These are phyloP conservation scores for Sebastes nivosus DNA, from an alignment of 2,797 vertebrate genomes.

Conservation along the genomic window DNA sequence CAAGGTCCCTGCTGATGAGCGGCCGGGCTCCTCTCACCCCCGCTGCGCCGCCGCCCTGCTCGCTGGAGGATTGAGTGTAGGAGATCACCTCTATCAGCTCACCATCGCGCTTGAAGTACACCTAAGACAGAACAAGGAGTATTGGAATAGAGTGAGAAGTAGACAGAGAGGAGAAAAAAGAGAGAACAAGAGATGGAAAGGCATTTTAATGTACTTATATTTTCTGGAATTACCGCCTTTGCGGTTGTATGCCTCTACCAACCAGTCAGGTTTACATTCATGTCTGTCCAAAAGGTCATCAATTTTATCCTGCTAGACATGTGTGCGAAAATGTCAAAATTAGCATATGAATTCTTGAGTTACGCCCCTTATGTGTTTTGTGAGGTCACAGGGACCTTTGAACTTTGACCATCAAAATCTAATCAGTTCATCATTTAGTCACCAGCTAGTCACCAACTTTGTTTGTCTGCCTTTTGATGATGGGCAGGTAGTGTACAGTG, in stretches of 20 bases:
- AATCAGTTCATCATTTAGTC: too few relatives aligned
- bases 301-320: neutral
- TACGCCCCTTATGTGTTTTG: neutral
- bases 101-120: slow-evolving; percentile 95
- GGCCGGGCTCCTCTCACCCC: slow-evolving; percentile 83
- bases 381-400: neutral
- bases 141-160: neutral
- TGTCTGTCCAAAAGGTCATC: neutral
- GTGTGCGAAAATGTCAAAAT: neutral
- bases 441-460: neutral
- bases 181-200: neutral
- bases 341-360: neutral
- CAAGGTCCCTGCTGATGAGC: slow-evolving; percentile 91
- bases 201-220: neutral
- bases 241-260: neutral
- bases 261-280: neutral
- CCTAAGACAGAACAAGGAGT: slow-evolving; percentile 73
- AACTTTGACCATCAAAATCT: too few relatives aligned
- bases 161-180: neutral
- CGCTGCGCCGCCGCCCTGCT: slow-evolving; percentile 78
- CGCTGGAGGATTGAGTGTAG: slow-evolving; percentile 81
- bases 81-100: slow-evolving; percentile 93
- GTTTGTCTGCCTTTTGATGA: neutral
- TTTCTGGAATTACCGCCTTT: neutral
- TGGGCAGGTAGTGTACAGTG: neutral